A percentile compares a stretch with the other conserved stretches of the same genome.
Conservation (phyloP, 2,113 vertebrate genomes). For the Quiscalus mexicanus region DNA sequence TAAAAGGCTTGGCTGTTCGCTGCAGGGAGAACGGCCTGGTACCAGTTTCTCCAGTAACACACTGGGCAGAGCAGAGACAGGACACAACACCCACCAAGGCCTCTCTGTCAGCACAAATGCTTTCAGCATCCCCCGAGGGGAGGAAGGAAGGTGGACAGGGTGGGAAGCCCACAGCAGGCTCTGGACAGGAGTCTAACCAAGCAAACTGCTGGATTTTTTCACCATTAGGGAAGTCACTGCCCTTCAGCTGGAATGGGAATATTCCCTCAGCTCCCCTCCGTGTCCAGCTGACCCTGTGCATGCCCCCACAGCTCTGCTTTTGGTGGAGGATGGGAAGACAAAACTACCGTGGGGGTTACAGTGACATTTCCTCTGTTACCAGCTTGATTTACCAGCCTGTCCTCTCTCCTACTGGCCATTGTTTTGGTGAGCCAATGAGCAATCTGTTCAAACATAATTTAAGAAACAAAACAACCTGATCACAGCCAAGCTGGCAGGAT, state of each 20-base stretch:
- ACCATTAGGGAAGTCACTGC: background rate
- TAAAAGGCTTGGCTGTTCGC: slow-evolving; percentile 24
- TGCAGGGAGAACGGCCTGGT: background rate
- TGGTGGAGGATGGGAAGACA: background rate
- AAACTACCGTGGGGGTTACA: background rate
- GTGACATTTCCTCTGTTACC: background rate
- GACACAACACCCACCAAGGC: background rate
- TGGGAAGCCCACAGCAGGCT: background rate
- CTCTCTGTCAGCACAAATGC: background rate
- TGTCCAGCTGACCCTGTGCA: background rate
- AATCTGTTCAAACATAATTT: background rate
- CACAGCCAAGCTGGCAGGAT: background rate
- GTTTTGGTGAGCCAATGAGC: background rate
- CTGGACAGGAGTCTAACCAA: background rate
- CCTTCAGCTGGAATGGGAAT: background rate
- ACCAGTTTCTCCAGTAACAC: background rate
- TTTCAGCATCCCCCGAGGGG: background rate
- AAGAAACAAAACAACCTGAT: background rate
- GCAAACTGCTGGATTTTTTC: background rate
- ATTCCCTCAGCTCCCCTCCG: background rate
- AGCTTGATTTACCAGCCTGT: background rate
- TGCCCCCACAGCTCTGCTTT: background rate
- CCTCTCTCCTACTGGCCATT: background rate
- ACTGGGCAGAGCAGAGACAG: slow-evolving; percentile 3
- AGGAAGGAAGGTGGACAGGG: background rate